Evolutionary conservation across 2,888 invertebrate species (phyloP).

Genomic region (Dichetophora obliterata): DNA sequence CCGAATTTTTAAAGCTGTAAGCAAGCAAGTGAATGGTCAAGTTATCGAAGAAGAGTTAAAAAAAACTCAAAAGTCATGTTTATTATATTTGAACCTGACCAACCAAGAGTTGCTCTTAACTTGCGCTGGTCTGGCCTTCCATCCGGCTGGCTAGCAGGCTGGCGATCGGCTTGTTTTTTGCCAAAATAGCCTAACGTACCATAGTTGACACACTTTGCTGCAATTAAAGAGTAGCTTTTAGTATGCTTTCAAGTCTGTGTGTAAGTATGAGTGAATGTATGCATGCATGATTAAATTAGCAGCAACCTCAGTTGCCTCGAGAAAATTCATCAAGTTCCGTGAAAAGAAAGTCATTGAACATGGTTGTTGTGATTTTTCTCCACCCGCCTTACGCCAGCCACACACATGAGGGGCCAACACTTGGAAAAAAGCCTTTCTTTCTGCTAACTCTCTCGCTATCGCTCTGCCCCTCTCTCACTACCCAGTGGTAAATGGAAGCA

Average conservation of each 20-base stretch:
- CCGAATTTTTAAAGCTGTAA: background rate
- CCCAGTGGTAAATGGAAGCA: too few relatives aligned
- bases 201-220: background rate
- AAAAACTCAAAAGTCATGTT: background rate
- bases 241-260: too few relatives aligned
- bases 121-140: background rate
- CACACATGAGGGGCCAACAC: too few relatives aligned
- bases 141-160: background rate
- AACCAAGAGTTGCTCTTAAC: background rate
- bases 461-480: too few relatives aligned
- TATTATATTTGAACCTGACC: background rate
- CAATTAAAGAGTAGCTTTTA: background rate
- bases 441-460: too few relatives aligned
- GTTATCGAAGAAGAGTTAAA: too few relatives aligned
- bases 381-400: too few relatives aligned
- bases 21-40: background rate
- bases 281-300: too few relatives aligned
- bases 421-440: too few relatives aligned
- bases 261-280: too few relatives aligned
- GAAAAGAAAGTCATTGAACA: background rate
- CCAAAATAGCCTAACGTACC: background rate
- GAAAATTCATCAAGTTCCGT: background rate
- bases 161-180: background rate
- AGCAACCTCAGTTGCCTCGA: too few relatives aligned
- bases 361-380: background rate